Evolutionary conservation across 2,797 vertebrate genomes (phyloP), one percentile per base, ranked within the genome.

Genomic region (Myotis planiceps): DNA sequence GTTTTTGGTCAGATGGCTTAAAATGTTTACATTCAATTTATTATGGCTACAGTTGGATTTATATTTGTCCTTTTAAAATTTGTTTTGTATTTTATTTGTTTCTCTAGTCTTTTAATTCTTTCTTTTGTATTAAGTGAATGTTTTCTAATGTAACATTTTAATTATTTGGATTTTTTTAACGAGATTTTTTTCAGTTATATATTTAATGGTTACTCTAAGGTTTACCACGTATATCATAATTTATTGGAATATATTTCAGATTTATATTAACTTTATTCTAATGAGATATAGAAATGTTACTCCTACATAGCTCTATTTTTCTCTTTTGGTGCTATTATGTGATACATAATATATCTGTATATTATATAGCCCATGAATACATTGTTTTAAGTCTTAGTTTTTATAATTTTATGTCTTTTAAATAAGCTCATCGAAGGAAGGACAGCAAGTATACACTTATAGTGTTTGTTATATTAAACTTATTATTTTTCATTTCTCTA

Each of bases 401-500:
- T 85, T 89, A 75, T 32, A 58, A 47, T 14, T 88, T 63, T 51
- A 9, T 42, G 6, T 58, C 1, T 76, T 94, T 95, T 81, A 53
- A 81, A 74, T 6, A 87, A 81, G 2, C 25, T 80, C 34, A 88
- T 12, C 29, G 32, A 91, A 49, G 19, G 68, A 65, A 51, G 1
- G 18, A 63, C 8, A 79, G 0, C 12, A 93, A 72, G 27, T 65
- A 51, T 39, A 12, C 71, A 75, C 82, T 88, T 82, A 45, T 65
- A 78, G 6, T 71, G 9, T 83, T 55, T 76, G 15, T 90, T 81
- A 85, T 55, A 92, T 83, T 95, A 92, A 93, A 80, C 37, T 58
- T 80, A 92, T 42, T 93, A 90, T 90, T 83, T 79, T 87, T n/a
- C 13, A 87, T 75, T 86, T 97, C 18, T 93, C 6, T 66, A 45